Conservation (phyloP, 2,888 invertebrate species). For the Brachypalpus laphriformis region DNA sequence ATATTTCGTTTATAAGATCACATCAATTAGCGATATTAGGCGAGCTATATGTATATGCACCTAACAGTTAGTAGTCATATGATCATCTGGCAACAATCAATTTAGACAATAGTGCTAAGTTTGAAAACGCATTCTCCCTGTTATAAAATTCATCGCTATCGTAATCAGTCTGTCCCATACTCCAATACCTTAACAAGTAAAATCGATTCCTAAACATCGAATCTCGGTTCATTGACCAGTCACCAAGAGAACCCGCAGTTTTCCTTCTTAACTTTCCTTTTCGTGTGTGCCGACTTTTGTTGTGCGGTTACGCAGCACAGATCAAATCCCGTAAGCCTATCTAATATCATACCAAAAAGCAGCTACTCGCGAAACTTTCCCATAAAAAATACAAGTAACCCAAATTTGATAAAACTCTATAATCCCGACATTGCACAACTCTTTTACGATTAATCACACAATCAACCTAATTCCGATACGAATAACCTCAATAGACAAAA, state of each 20-base stretch:
- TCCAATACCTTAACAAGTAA: no score
- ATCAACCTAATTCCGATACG: constrained; percentile 59
- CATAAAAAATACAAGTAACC: constrained; percentile 2
- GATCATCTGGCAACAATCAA: no score
- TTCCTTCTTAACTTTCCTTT: not conserved
- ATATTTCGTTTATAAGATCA: no score
- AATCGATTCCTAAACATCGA: not conserved
- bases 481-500: constrained; percentile 34
- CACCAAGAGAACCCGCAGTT: not conserved
- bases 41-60: no score
- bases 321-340: not conserved
- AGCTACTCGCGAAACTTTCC: not conserved
- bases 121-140: no score
- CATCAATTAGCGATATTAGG: no score
- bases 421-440: constrained; percentile 21
- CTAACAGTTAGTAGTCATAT: no score
- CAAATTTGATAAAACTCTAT: constrained; percentile 12
- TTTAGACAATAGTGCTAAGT: no score
- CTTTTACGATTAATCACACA: constrained; percentile 43
- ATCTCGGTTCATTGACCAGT: not conserved
- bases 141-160: no score
- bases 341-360: not conserved
- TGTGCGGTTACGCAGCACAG: not conserved
- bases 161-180: no score
- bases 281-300: not conserved